A percentile compares a stretch with the other conserved stretches of the same genome.
These are phyloP conservation scores for Aurelia aurita DNA, from an alignment of 30 jellyfish, hydroid and myxozoan species.

Conservation along the genomic window DNA sequence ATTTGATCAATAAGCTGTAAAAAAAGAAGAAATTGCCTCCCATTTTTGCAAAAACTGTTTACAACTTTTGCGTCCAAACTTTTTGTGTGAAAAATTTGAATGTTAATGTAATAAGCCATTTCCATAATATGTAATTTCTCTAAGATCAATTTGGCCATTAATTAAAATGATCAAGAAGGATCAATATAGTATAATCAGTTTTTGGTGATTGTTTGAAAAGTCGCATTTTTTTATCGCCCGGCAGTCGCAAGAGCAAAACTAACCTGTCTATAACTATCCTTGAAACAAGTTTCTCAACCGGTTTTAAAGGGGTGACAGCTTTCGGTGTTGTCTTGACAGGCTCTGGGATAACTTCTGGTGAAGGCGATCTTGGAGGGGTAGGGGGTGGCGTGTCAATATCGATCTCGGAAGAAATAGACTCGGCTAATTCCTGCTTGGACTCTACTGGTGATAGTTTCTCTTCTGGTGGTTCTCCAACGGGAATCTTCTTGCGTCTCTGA, in stretches of 20 bases:
- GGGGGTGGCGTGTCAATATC: constrained; percentile 77
- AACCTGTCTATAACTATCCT: constrained; percentile 53
- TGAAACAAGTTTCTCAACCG: constrained; percentile 68
- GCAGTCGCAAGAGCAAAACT: neutral
- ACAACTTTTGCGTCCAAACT: too few relatives aligned
- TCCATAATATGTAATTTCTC: too few relatives aligned
- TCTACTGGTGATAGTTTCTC: neutral
- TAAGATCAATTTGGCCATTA: too few relatives aligned
- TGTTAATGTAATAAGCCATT: too few relatives aligned
- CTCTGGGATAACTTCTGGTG: constrained; percentile 61
- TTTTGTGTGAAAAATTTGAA: too few relatives aligned
- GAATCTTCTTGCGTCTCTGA: constrained; percentile 22
- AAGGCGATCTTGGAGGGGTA: constrained; percentile 76
- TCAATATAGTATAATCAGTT: too few relatives aligned
- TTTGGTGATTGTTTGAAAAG: too few relatives aligned
- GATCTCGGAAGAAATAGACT: constrained; percentile 13
- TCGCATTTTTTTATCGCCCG: too few relatives aligned
- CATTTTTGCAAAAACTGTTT: too few relatives aligned
- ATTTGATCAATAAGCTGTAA: too few relatives aligned
- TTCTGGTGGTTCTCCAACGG: constrained; percentile 1
- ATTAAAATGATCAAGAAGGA: too few relatives aligned
- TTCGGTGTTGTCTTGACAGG: constrained; percentile 39
- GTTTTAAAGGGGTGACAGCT: constrained; percentile 58
- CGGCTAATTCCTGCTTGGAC: constrained; percentile 9
- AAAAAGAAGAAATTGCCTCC: too few relatives aligned